A percentile compares a stretch with the other conserved stretches of the same genome.
Evolutionary conservation across 37 sponge, comb jelly and placozoan species (phyloP).

Genomic region (Tethya wilhelma): DNA sequence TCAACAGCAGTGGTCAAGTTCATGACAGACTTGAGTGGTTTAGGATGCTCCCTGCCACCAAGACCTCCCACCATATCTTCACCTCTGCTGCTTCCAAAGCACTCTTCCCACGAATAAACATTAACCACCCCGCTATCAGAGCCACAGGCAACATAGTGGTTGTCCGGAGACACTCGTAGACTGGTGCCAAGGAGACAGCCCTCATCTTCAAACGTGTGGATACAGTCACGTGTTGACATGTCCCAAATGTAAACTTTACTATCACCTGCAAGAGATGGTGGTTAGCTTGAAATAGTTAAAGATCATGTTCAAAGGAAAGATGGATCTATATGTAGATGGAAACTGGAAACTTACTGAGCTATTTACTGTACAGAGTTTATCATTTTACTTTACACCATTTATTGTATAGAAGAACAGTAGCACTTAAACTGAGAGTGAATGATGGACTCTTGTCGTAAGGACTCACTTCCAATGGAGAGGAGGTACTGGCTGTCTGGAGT

Average conservation of each 20-base stretch:
- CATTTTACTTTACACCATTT: neutral
- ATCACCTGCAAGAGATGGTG: conserved; percentile 62
- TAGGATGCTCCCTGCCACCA: conserved; percentile 27
- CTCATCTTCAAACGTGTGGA: conserved; percentile 84
- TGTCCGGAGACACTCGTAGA: conserved; percentile 66
- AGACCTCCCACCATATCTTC: neutral
- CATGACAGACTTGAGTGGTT: conserved; percentile 77
- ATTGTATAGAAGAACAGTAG: neutral
- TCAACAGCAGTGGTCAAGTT: conserved; percentile 79
- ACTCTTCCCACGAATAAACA: conserved; percentile 58
- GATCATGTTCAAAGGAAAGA: neutral
- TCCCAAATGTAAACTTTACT: conserved; percentile 97
- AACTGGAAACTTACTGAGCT: neutral
- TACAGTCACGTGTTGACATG: conserved; percentile 75
- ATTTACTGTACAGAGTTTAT: neutral
- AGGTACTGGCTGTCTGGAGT: conserved; percentile 64
- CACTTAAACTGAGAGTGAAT: neutral
- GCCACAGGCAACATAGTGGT: conserved; percentile 74
- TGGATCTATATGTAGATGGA: neutral
- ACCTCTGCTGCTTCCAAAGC: neutral
- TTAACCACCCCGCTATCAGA: conserved; percentile 90
- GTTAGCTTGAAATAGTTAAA: neutral
- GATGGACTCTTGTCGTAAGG: too few species aligned
- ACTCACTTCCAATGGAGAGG: conserved; percentile 85
- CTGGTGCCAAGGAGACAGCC: conserved; percentile 72